Percentiles rank a stretch among this genome's conserved stretches.
Conservation (phyloP, 2,888 invertebrate genomes). For the Perithous albicinctus region DNA sequence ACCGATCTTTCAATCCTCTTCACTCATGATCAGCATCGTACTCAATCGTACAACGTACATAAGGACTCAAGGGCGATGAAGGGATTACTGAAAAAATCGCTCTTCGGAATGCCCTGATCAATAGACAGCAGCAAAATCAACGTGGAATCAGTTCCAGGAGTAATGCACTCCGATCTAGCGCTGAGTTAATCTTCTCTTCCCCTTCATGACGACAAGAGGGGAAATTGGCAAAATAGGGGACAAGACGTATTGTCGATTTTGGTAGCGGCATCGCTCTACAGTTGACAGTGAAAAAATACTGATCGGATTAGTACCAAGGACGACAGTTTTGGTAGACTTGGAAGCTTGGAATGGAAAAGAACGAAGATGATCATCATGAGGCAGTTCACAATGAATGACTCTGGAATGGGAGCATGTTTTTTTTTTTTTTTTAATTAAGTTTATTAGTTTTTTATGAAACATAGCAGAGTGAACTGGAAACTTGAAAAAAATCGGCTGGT, state of each 20-base stretch:
- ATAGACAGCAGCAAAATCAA: constrained; percentile 5
- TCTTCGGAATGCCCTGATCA: constrained; percentile 8
- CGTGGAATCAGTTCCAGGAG: constrained; percentile 24
- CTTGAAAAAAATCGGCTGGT: no score
- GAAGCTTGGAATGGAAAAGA: no score
- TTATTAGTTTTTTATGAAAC: no score
- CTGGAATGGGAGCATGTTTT: no score
- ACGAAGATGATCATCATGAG: no score
- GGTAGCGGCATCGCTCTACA: no score
- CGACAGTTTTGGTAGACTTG: background rate
- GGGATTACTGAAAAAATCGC: constrained; percentile 74
- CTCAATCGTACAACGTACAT: constrained; percentile 66
- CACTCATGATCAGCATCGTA: constrained; percentile 61
- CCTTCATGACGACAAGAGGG: constrained; percentile 41
- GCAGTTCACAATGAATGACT: no score
- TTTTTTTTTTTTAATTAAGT: no score
- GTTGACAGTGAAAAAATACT: constrained; percentile 29
- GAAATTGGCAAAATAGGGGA: constrained; percentile 25
- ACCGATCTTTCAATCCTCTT: constrained; percentile 67
- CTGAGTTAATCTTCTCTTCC: constrained; percentile 32
- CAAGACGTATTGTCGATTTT: constrained; percentile 25
- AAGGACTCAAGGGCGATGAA: constrained; percentile 12
- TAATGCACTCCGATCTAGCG: no score
- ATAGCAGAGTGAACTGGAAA: no score
- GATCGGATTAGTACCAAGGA: background rate